Base-by-base conservation (phyloP, 1,140 invertebrate genomes). In the Cardiocondyla obscurior region DNA sequence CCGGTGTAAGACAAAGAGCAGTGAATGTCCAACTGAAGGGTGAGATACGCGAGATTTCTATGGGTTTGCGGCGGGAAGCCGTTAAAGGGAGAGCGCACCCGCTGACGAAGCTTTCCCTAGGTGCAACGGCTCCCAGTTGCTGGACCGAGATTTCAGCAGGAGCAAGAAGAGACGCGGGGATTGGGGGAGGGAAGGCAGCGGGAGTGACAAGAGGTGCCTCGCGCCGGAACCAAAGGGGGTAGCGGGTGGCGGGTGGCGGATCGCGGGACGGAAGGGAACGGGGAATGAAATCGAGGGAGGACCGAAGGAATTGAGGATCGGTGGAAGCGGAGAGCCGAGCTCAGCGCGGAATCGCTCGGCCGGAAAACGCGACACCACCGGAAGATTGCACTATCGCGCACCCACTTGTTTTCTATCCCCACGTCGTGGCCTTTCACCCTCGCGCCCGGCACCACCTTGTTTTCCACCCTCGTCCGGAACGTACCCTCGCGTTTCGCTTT, bases 341-440 rank as follows among this genome's bases (percentile, higher is more conserved):
- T 91, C 85, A 88, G 87, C 90, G 76, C 72, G 84, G 81, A 89
- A 82, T 90, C 87, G 86, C 42, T 85, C 87, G 90, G 84, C 85
- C 85, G 90, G 91, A 92, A 92, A 92, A 91, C 90, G 87, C 88
- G 91, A 91, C 89, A 91, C 88, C 86, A 87, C 83, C 85, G 91
- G 89, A 90, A 92, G 90, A 92, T 92, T 92, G 88, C 87, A 89
- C 90, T 92, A 90, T 92, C 89, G 90, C 76, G 84, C 85, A 84
- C 86, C 90, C 89, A 92, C 91, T 92, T 91, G 91, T 92, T 92
- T 90, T 88, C 88, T 84, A 84, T 86, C 72, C 70, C 62, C 57
- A 83, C 83, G 65, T 30, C 70, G 25, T 74, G 51, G 77, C 79
- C 58, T 83, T 79, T 88, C 79, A n/a, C 65, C 51, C 72, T 49